Evolutionary conservation across 2,888 invertebrate genomes (phyloP).

Genomic region (Tipula unca): DNA sequence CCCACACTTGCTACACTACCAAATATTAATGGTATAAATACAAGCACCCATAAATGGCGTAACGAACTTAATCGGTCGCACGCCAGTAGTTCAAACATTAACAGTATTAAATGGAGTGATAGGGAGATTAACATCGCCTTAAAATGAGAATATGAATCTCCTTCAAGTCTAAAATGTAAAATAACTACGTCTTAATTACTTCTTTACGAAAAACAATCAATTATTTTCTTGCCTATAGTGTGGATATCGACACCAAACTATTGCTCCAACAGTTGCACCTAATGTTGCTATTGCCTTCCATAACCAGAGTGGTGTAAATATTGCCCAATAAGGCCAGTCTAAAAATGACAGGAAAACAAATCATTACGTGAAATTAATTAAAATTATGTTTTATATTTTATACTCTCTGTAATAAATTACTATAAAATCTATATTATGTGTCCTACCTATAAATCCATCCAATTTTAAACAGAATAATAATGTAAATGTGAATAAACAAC

Average conservation of each 20-base stretch:
- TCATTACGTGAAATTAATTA: background rate
- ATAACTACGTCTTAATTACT: background rate
- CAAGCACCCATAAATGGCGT: slow-evolving; percentile 80
- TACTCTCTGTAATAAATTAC: background rate
- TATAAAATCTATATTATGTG: background rate
- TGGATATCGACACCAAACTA: slow-evolving; percentile 94
- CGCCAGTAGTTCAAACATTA: slow-evolving; percentile 93
- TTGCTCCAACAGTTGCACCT: slow-evolving; percentile 86
- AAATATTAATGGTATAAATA: slow-evolving; percentile 92
- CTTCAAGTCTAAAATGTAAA: slow-evolving; percentile 66
- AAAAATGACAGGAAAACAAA: background rate
- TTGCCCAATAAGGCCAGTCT: slow-evolving; percentile 92
- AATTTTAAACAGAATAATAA: slow-evolving; percentile 81
- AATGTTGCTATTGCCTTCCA: slow-evolving; percentile 89
- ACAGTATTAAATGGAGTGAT: slow-evolving; percentile 84
- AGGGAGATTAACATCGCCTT: slow-evolving; percentile 96
- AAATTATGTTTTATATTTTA: background rate
- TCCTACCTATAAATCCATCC: slow-evolving; percentile 62
- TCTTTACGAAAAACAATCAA: background rate
- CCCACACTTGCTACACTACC: slow-evolving; percentile 95
- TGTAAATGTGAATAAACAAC: slow-evolving; percentile 85
- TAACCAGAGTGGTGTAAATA: slow-evolving; percentile 94
- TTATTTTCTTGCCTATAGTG: slow-evolving; percentile 70
- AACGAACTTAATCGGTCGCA: slow-evolving; percentile 89
- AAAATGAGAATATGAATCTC: slow-evolving; percentile 94